Base-by-base conservation (phyloP, 2,888 invertebrate species). In the Sarcophaga rosellei region DNA sequence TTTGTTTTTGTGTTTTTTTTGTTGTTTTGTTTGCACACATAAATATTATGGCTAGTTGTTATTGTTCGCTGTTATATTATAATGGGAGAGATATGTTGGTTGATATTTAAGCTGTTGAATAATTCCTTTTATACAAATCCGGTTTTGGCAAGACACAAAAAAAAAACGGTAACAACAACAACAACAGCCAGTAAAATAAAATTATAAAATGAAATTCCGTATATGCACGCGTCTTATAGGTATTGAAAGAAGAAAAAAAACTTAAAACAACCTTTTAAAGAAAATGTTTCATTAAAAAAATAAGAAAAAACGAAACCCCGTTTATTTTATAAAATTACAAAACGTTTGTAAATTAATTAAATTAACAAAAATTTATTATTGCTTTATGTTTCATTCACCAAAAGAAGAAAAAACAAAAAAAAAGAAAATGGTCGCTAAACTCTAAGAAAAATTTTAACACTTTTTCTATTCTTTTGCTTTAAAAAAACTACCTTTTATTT, bases 51-150 rank as follows among this genome's bases (percentile, higher is more conserved):
- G 53, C 57, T 68, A 65, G 21, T 81, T 65, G 47, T 61, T 70
- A 21, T 44, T 70, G 23, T 44, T 84, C 44, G 21, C 17, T 53
- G 59, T 72, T 82, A 45, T 47, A 35, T 73, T 21, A 15, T 78
- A 62, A n/a, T 75, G 44, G 62, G 21, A 47, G 77, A 73, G 21
- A 47, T 74, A 73, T 66, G 69, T 72, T 77, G 12, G 83, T 75
- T 81, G 86, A 81, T 84, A 81, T 86, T 81, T 84, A 79, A 87
- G 68, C 84, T 84, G 85, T 84, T 86, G 86, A 86, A 86, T 86
- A 84, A 86, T 86, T 86, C 84, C 78, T 81, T 86, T 86, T 70
- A 70, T 59, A 79, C 53, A 86, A 86, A 86, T 86, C 86, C 86
- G 86, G 86, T 86, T 86, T 86, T 86, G 72, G 68, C 62, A 12